Evolutionary conservation across 2,797 vertebrate species (phyloP).

Genomic region (Pterois miles): DNA sequence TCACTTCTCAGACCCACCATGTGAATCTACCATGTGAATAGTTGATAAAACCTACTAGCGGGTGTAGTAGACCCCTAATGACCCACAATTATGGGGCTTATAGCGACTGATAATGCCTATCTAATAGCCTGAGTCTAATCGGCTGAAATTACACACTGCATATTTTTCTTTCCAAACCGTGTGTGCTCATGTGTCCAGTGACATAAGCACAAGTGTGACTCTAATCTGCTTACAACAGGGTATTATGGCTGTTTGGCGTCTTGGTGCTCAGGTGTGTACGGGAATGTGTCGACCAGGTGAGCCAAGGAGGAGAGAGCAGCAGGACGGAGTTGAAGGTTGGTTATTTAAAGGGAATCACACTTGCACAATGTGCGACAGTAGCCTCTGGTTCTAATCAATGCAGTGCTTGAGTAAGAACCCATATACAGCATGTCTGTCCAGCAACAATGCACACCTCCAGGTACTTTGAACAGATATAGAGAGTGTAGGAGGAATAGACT

Average conservation of each 20-base stretch:
- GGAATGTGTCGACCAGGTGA: background rate
- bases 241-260: slow-evolving; percentile 7
- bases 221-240: slow-evolving; percentile 14
- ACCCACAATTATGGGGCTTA: no score
- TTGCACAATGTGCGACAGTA: slow-evolving; percentile 1
- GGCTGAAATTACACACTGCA: background rate
- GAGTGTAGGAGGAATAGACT: slow-evolving; percentile 64
- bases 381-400: slow-evolving; percentile 38
- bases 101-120: no score
- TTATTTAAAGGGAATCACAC: slow-evolving; percentile 25
- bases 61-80: no score
- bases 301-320: background rate
- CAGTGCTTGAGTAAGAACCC: slow-evolving; percentile 18
- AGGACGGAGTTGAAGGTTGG: background rate
- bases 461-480: slow-evolving; percentile 58
- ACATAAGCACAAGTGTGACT: background rate
- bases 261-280: background rate
- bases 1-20: no score
- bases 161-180: background rate
- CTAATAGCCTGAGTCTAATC: no score
- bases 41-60: no score
- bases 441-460: slow-evolving; percentile 58
- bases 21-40: no score
- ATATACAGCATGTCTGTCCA: slow-evolving; percentile 36
- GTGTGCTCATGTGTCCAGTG: background rate